phyloP scores from a whole-genome alignment of 1,140 invertebrate species.

The Lepidurus couesii region DNA sequence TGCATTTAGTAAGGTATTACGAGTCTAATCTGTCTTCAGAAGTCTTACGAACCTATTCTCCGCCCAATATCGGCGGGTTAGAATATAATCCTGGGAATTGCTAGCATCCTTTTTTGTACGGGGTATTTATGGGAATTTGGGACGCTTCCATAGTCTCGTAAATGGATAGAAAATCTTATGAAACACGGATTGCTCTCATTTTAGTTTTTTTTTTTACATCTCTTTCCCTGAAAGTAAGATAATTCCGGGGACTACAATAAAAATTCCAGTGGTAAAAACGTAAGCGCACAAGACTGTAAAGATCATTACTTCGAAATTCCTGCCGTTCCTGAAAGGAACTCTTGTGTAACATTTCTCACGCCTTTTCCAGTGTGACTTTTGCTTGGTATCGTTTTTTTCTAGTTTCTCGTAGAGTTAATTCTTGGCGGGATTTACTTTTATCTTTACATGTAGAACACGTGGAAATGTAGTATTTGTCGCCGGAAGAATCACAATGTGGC shows the following conservation, averaged over 20 bases:
- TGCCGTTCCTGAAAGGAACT: background rate
- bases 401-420: too few relatives aligned
- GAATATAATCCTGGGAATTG: background rate
- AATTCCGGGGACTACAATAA: background rate
- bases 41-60: background rate
- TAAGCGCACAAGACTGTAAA: background rate
- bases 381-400: too few relatives aligned
- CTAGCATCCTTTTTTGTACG: too few relatives aligned
- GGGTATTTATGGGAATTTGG: too few relatives aligned
- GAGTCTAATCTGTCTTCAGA: background rate
- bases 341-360: too few relatives aligned
- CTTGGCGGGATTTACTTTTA: background rate
- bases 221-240: background rate
- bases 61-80: background rate
- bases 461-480: conserved; percentile 72
- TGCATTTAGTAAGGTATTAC: background rate
- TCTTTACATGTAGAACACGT: conserved; percentile 54
- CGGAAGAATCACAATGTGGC: conserved; percentile 50
- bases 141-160: too few relatives aligned
- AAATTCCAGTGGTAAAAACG: background rate
- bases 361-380: too few relatives aligned
- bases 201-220: background rate
- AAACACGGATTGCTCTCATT: background rate
- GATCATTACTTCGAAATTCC: background rate
- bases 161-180: too few relatives aligned